These are phyloP conservation scores for Acrossocheilus wenchowensis DNA, from an alignment of 2,797 vertebrate genomes.

Conservation along the genomic window DNA sequence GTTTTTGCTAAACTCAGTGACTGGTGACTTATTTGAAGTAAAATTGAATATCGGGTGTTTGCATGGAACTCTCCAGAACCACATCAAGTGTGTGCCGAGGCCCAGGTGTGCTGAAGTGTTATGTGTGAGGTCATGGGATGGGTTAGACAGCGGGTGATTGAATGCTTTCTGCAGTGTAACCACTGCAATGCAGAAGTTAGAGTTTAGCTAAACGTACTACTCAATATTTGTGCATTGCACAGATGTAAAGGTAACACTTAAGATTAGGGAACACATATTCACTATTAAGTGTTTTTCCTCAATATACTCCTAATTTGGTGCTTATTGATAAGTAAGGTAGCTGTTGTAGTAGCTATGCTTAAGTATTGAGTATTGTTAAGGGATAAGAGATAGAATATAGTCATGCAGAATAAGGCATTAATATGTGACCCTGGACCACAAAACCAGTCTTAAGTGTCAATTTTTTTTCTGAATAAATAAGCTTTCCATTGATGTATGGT, in stretches of 20 bases:
- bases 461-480: too few species aligned
- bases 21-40: constrained; percentile 27
- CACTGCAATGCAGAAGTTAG: background rate
- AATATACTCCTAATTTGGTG: background rate
- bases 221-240: background rate
- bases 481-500: too few species aligned
- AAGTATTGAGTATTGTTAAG: background rate
- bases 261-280: background rate
- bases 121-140: background rate
- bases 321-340: too few species aligned
- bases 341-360: background rate
- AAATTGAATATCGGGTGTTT: constrained; percentile 25
- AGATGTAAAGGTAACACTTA: background rate
- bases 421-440: background rate
- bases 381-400: background rate
- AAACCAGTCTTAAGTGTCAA: too few species aligned
- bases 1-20: constrained; percentile 14
- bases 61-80: constrained; percentile 23
- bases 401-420: background rate
- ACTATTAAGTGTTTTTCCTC: background rate
- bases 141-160: background rate
- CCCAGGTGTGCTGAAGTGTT: constrained; percentile 22
- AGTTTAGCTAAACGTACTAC: background rate
- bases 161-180: background rate
- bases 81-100: constrained; percentile 1